Evolutionary conservation across 2,888 invertebrate species (phyloP).

Genomic region (Choristoneura rosaceana): DNA sequence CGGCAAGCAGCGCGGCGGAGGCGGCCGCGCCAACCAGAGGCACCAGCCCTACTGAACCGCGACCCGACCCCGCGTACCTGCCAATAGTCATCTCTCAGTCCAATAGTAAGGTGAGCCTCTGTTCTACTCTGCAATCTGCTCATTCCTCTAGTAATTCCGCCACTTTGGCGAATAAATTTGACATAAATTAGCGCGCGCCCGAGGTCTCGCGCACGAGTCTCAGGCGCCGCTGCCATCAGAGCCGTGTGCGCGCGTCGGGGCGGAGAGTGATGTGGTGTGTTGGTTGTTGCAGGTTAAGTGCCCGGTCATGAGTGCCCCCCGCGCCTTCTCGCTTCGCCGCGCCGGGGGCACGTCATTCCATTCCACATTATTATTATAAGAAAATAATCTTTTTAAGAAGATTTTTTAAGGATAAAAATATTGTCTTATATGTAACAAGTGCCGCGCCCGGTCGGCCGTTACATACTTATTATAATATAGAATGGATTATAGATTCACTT

Average conservation of each 20-base stretch:
- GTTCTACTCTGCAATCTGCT: conserved; percentile 6
- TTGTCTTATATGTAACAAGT: conserved; percentile 66
- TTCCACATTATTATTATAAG: conserved; percentile 84
- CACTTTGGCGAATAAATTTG: neutral
- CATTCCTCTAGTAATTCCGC: neutral
- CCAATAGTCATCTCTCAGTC: conserved; percentile 81
- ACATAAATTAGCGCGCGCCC: neutral
- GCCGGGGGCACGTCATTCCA: conserved; percentile 82
- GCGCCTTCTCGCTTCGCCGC: conserved; percentile 66
- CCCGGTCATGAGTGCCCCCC: conserved; percentile 79
- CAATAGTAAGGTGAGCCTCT: conserved; percentile 76
- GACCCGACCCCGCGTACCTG: conserved; percentile 65
- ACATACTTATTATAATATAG: conserved; percentile 82
- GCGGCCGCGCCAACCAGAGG: conserved; percentile 92
- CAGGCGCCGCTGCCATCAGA: conserved; percentile 21
- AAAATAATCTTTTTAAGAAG: conserved; percentile 80
- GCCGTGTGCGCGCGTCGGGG: conserved; percentile 10
- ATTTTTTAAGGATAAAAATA: conserved; percentile 77
- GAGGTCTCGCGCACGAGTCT: conserved; percentile 26
- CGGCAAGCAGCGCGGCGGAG: conserved; percentile 93
- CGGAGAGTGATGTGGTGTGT: conserved; percentile 39
- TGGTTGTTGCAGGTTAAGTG: conserved; percentile 80
- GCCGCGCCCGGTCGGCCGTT: conserved; percentile 65
- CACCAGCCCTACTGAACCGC: conserved; percentile 92
- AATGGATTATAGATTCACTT: conserved; percentile 82